Base-by-base conservation (phyloP, 2,888 invertebrate species). In the Mythimna albipuncta region DNA sequence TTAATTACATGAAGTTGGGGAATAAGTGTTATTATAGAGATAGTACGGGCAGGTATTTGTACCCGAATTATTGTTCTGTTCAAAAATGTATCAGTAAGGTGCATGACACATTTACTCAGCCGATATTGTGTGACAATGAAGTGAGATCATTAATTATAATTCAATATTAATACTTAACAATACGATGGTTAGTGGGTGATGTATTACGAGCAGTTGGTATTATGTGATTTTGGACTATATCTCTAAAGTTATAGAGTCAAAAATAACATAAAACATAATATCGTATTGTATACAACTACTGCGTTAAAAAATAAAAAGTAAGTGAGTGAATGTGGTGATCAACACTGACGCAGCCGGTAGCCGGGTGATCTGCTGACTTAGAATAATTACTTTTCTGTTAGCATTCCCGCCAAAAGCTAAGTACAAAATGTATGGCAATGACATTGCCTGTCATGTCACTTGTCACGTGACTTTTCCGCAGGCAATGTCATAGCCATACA, bases 141-240 rank as follows among this genome's bases (percentile, higher is more conserved):
- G 93, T 96, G 96, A 96, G 96, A 96, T 96, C 96, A 96, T 93
- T 92, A 92, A 92, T 85, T 85, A 87, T 92, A 94, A 84, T 93
- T 94, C 93, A 94, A 93, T 92, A 94, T 95, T 94, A 96, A 96
- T 95, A 95, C 95, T 95, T 94, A 94, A 93, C 91, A 93, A 93
- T 93, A 94, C 89, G 90, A 93, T 91, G 90, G 79, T 93, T 93
- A 93, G 91, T 93, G 89, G 87, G 88, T 92, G 88, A 90, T 90
- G 90, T 89, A 77, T 80, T 77, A 71, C 81, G 77, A 88, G 78
- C 74, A 84, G 88, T 83, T 81, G 74, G 75, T 72, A 70, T 78
- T 74, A 87, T 87, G 87, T 59, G 70, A 87, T 87, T 86, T 86
- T 84, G 78, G 82, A 86, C 82, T 80, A 65, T 83, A 85, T 78